These are phyloP conservation scores for Trichopria drosophilae DNA, from an alignment of 2,888 invertebrate species.

Conservation along the genomic window DNA sequence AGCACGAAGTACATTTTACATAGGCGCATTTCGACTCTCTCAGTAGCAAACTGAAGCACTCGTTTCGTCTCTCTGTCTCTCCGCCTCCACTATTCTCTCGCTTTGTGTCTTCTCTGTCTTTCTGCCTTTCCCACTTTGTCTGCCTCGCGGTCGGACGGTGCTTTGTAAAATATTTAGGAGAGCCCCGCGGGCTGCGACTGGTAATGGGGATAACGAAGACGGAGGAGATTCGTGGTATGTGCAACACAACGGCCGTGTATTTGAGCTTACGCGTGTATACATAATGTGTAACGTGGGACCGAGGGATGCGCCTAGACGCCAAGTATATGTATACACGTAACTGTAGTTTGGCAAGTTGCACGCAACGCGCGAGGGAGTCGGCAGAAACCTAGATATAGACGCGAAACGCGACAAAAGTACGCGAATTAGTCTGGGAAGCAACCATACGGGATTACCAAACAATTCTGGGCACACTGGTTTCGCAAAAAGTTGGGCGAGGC, in stretches of 20 bases:
- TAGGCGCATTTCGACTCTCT: conserved; percentile 10
- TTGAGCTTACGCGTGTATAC: conserved; percentile 23
- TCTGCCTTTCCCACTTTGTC: neutral
- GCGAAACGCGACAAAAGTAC: no score
- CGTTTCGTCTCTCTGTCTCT: neutral
- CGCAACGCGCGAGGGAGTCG: conserved; percentile 11
- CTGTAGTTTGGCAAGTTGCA: conserved; percentile 3
- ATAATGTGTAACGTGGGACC: no score
- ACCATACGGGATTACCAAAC: no score
- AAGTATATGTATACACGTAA: conserved; percentile 22
- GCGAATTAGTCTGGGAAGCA: no score
- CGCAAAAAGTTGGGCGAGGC: no score
- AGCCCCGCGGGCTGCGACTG: conserved; percentile 34
- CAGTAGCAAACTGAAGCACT: neutral
- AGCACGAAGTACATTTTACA: conserved; percentile 16
- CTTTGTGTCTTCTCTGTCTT: no score
- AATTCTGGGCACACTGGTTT: no score
- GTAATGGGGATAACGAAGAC: conserved; percentile 48
- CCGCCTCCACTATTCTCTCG: no score
- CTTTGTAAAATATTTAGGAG: conserved; percentile 42
- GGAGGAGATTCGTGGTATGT: conserved; percentile 37
- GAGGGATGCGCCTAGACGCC: no score
- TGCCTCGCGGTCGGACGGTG: conserved; percentile 17
- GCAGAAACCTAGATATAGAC: no score
- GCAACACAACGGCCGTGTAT: conserved; percentile 22